Base-by-base conservation (phyloP, 2,888 invertebrate genomes). In the Eugnorisma glareosa region DNA sequence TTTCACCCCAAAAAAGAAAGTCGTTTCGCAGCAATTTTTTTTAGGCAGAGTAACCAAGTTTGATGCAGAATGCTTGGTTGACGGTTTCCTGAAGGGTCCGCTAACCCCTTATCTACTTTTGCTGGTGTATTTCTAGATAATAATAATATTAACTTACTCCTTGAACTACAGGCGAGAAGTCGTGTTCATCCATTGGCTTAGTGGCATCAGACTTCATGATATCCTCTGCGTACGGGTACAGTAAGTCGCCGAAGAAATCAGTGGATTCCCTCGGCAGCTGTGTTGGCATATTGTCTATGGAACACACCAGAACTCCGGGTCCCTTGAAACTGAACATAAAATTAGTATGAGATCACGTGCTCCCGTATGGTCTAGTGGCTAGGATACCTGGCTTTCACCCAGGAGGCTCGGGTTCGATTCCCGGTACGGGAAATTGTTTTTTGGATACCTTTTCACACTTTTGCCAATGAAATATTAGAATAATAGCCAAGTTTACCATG, bases 261-360 rank as follows among this genome's bases (percentile, higher is more conserved):
- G 99, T 99, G 5, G 99, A 98, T 93, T 99, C 99, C 66, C 99
- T 97, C 0, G 99, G 99, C 82, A 99, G 97, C 94, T 99, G 99
- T 0, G 99, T 99, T 1, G 99, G 99, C 99, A 99, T 99, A 95
- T 99, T 99, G 95, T 99, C 99, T 88, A 99, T 99, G 28, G 99
- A 99, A 93, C 99, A 99, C n/a, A 99, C 99, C 72, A 99, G 95
- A 2, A 99, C 99, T 35, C 99, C 99, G 0, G 99, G 98, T 0
- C 99, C 99, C 94, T 98, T 99, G 95, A 99, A 99, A 94, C 99
- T 98, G 90, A 64, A 83, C 71, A 78, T 13, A 82, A 76, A 68
- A 67, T 74, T 76, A 0, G 0, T 2, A 0, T 0, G 0, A 0
- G 0, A 0, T 0, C 0, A 0, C 0, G 1, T 2, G 2, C 2